phyloP scores from a whole-genome alignment of 1,140 invertebrate genomes.

The Parasteatoda tepidariorum region DNA sequence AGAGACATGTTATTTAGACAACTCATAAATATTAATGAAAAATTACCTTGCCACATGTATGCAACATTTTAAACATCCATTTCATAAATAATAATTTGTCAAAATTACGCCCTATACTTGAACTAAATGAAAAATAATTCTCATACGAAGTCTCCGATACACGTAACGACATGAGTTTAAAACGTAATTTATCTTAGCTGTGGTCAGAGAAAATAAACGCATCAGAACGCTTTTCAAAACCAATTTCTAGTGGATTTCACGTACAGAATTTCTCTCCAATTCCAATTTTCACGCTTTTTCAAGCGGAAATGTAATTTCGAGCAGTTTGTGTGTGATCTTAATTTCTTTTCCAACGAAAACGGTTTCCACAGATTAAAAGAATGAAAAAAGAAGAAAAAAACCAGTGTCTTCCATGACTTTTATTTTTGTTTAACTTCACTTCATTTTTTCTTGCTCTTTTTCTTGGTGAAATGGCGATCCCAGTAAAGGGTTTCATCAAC shows the following conservation, averaged over 20 bases:
- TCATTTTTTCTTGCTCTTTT: too few relatives aligned
- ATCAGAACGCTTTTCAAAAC: neutral
- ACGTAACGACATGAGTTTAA: too few relatives aligned
- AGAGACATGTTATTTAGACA: too few relatives aligned
- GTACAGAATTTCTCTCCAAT: slow-evolving; percentile 1
- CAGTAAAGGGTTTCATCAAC: neutral
- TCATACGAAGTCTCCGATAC: too few relatives aligned
- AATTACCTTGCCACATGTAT: too few relatives aligned
- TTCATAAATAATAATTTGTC: too few relatives aligned
- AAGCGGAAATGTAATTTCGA: slow-evolving; percentile 16
- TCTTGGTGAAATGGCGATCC: neutral
- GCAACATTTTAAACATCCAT: too few relatives aligned
- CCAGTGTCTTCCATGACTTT: neutral
- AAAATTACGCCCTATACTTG: too few relatives aligned
- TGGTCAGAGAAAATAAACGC: neutral
- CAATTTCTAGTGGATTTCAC: neutral
- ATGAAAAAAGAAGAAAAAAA: neutral
- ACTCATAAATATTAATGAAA: too few relatives aligned
- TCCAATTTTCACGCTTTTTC: slow-evolving; percentile 29
- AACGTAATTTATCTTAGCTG: neutral
- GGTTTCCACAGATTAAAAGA: too few relatives aligned
- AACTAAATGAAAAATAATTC: too few relatives aligned
- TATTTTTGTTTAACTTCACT: neutral
- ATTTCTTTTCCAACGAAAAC: neutral
- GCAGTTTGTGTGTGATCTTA: slow-evolving; percentile 1